These are phyloP conservation scores for Lucinisca nassula DNA, from an alignment of 2,888 invertebrate genomes.

Conservation along the genomic window DNA sequence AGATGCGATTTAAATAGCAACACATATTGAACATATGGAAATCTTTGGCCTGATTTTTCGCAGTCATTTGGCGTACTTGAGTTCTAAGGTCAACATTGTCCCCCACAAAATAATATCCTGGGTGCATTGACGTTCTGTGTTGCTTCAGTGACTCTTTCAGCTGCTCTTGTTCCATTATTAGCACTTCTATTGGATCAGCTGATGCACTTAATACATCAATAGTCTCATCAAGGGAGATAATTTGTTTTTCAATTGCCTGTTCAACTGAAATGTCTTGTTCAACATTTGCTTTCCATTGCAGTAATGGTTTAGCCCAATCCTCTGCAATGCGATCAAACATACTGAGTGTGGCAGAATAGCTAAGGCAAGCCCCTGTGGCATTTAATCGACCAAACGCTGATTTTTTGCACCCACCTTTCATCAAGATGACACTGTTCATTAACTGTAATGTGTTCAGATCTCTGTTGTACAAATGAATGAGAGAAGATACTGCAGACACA, in stretches of 20 bases:
- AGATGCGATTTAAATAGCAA: slow-evolving; percentile 45
- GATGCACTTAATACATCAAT: not conserved
- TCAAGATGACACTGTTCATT: slow-evolving; percentile 30
- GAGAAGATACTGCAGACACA: slow-evolving; percentile 21
- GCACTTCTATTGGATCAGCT: not conserved
- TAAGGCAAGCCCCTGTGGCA: slow-evolving; percentile 27
- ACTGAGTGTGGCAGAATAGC: slow-evolving; percentile 21
- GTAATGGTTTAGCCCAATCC: not conserved
- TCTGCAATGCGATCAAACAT: slow-evolving; percentile 19
- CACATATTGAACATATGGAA: slow-evolving; percentile 56
- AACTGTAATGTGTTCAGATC: slow-evolving; percentile 26
- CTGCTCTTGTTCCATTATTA: not conserved
- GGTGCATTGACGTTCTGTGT: slow-evolving; percentile 42
- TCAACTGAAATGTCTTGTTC: not conserved
- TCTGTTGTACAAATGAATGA: slow-evolving; percentile 30
- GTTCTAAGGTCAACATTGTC: slow-evolving; percentile 61
- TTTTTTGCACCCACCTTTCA: slow-evolving; percentile 45
- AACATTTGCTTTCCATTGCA: not conserved
- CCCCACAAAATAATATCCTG: slow-evolving; percentile 61
- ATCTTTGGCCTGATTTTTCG: slow-evolving; percentile 39
- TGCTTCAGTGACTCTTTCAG: slow-evolving; percentile 22
- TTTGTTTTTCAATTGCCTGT: slow-evolving; percentile 2
- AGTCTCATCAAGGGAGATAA: slow-evolving; percentile 1
- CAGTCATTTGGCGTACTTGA: slow-evolving; percentile 48
- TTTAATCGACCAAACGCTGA: slow-evolving; percentile 46